phyloP scores from a whole-genome alignment of 1,140 invertebrate genomes.

The Scaptodrosophila lebanonensis region DNA sequence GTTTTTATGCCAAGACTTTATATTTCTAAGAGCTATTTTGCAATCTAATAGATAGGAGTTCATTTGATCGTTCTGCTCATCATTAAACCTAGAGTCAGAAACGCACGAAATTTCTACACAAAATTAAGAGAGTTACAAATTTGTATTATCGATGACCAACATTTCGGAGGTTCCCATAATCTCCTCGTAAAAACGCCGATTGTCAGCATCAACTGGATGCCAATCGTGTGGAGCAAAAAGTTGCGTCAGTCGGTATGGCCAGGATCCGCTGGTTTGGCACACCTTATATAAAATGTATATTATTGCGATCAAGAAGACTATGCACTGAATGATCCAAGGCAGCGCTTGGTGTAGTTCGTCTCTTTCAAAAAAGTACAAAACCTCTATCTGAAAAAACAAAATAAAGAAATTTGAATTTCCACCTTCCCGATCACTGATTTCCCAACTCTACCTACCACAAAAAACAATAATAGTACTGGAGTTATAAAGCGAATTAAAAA shows the following conservation, averaged over 20 bases:
- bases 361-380: slow-evolving; percentile 11
- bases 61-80: too few species aligned
- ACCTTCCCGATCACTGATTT: too few species aligned
- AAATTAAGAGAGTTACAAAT: too few species aligned
- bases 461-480: slow-evolving; percentile 52
- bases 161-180: slow-evolving; percentile 32
- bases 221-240: slow-evolving; percentile 33
- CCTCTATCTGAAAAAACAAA: slow-evolving; percentile 11
- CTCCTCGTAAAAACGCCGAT: slow-evolving; percentile 31
- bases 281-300: slow-evolving; percentile 29
- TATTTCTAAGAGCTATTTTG: too few species aligned
- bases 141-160: slow-evolving; percentile 12
- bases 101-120: too few species aligned
- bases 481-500: slow-evolving; percentile 61
- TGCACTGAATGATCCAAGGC: slow-evolving; percentile 17
- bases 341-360: slow-evolving; percentile 9
- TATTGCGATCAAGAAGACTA: slow-evolving; percentile 17
- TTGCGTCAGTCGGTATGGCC: slow-evolving; percentile 17
- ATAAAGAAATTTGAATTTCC: too few species aligned
- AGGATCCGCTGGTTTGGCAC: slow-evolving; percentile 13
- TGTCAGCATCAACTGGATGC: slow-evolving; percentile 37
- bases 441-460: slow-evolving; percentile 41
- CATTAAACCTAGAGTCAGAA: too few species aligned
- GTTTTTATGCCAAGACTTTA: too few species aligned
- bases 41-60: too few species aligned